Evolutionary conservation across 2,888 invertebrate species (phyloP).

Genomic region (Crossocerus cetratus): DNA sequence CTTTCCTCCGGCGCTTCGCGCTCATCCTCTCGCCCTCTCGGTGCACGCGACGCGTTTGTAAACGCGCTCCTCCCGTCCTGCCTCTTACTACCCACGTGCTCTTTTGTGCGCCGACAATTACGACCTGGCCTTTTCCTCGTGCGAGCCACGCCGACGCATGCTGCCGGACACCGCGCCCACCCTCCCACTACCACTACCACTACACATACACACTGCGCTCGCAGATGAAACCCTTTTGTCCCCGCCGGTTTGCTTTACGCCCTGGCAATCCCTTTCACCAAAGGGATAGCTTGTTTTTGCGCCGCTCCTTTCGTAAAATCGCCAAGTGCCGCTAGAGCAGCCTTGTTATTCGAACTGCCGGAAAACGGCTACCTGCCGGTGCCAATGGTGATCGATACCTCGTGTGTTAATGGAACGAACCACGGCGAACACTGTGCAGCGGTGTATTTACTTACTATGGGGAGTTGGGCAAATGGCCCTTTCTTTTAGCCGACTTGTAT

Average conservation of each 20-base stretch:
- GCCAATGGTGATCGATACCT: conserved; percentile 46
- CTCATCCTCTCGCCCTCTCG: not conserved
- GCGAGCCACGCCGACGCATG: not conserved
- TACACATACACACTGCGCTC: too few relatives aligned
- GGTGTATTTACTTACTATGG: too few relatives aligned
- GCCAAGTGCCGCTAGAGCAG: conserved; percentile 4
- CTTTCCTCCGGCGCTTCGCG: not conserved
- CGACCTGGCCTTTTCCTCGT: not conserved
- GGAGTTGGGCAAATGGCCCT: too few relatives aligned
- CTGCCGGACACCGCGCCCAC: too few relatives aligned
- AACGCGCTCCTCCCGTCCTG: not conserved
- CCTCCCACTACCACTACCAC: too few relatives aligned
- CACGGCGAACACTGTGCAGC: not conserved
- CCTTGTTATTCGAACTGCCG: conserved; percentile 13
- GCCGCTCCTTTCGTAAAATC: conserved; percentile 3
- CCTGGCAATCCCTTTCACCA: not conserved
- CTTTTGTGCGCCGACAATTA: conserved; percentile 28
- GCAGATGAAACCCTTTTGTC: conserved; percentile 20
- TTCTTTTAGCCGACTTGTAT: too few relatives aligned
- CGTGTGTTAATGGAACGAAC: conserved; percentile 12
- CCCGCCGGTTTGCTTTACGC: not conserved
- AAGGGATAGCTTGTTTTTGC: not conserved
- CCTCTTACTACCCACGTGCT: not conserved
- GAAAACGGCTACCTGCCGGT: not conserved
- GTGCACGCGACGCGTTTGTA: conserved; percentile 16